Percentiles rank a stretch among this genome's conserved stretches.
Conservation (phyloP, 1,140 invertebrate species). For the Lycorma delicatula region DNA sequence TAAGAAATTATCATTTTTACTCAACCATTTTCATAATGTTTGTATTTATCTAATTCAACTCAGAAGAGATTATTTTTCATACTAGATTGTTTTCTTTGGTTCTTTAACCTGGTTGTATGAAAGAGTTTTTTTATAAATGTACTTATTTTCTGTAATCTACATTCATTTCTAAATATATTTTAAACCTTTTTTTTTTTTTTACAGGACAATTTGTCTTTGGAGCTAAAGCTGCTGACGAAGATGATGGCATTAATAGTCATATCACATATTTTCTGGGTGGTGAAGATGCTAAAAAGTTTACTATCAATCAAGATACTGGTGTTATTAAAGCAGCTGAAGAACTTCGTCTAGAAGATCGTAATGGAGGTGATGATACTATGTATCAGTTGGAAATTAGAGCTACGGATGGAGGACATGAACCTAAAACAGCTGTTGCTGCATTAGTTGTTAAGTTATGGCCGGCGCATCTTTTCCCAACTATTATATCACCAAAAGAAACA, state of each 20-base stretch:
- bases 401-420: constrained; percentile 53
- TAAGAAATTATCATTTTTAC: too few relatives aligned
- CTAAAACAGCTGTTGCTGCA: constrained; percentile 55
- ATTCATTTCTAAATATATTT: constrained; percentile 1
- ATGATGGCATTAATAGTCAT: constrained; percentile 68
- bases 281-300: constrained; percentile 64
- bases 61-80: too few relatives aligned
- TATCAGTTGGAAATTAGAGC: constrained; percentile 68
- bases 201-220: constrained; percentile 75
- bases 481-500: constrained; percentile 53
- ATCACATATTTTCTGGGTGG: constrained; percentile 70
- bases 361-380: constrained; percentile 40
- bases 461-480: constrained; percentile 62
- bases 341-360: constrained; percentile 20
- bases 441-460: constrained; percentile 61
- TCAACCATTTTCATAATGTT: too few relatives aligned
- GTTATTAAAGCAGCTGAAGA: constrained; percentile 65
- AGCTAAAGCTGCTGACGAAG: constrained; percentile 68
- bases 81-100: too few relatives aligned
- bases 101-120: too few relatives aligned
- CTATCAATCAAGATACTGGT: constrained; percentile 66
- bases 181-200: constrained; percentile 8
- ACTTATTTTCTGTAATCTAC: neutral
- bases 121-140: neutral
- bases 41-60: too few relatives aligned